Evolutionary conservation across 2,888 invertebrate genomes (phyloP), one percentile per base, ranked within the genome.

Genomic region (Drosophila subsilvestris): DNA sequence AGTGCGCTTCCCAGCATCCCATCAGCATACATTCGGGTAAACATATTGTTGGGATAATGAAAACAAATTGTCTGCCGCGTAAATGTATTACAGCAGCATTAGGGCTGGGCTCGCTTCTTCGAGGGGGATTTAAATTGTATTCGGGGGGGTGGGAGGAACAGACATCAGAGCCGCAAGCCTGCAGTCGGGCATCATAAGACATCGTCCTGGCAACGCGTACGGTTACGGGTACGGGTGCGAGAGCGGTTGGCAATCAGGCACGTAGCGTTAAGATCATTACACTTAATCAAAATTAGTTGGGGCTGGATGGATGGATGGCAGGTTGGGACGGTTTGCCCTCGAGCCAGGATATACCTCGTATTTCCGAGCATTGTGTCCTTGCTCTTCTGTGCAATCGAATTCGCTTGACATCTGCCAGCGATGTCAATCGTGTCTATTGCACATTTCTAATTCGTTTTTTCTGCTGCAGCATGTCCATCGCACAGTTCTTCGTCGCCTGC

Each of bases 381-480:
- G 63, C 14, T 12, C 48, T 12, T 42, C 37, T 18, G 42, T 50
- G n/a, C 71, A 50, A 63, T 54, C 74, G 54, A 76, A 74, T 74
- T 61, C 48, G 65, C 48, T 51, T 53, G 61, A 50, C 44, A 51
- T 44, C 43, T 51, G 61, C 45, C 61, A 69, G 49, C 62, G 43
- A 55, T 57, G 62, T 45, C 57, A 70, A 61, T 61, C 45, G 44
- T 58, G 65, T 50, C 68, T 74, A 56, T 22, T 48, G 29, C 63
- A 45, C 45, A 32, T 18, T 42, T 22, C n/a, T 45, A 32, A 55
- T 65, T 37, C 62, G 20, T 25, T 27, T 43, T 25, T 45, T 37
- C 37, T 37, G 7, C n/a, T 76, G 49, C 74, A 89, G 90, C 72
- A 91, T 92, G 92, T 90, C 90, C 49, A 75, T 70, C 50, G 63